Percentiles rank a stretch among this genome's conserved stretches.
Evolutionary conservation across 2,113 vertebrate species (phyloP).

Genomic region (Muscicapa adusta): DNA sequence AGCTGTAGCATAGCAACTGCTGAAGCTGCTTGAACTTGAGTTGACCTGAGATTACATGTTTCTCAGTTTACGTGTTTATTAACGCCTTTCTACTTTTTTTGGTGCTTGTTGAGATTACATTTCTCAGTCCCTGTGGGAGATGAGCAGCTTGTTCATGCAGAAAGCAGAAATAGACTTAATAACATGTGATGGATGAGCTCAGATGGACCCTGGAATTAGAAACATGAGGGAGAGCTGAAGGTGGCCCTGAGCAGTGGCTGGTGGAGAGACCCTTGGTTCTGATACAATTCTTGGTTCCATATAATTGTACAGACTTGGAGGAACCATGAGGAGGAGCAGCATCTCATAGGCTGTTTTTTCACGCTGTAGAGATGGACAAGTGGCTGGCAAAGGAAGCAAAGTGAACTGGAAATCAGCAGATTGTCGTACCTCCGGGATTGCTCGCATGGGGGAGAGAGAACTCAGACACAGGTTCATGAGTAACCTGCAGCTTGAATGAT

Average conservation of each 20-base stretch:
- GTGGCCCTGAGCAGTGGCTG: not conserved
- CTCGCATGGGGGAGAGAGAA: not conserved
- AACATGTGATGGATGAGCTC: not conserved
- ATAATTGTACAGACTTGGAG: not conserved
- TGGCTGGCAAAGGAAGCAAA: not conserved
- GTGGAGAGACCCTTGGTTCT: not conserved
- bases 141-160: constrained; percentile 35
- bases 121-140: constrained; percentile 36
- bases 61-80: constrained; percentile 32
- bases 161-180: constrained; percentile 56
- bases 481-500: not conserved
- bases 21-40: constrained; percentile 48
- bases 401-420: not conserved
- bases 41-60: constrained; percentile 50
- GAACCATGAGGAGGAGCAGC: not conserved
- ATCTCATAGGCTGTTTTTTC: not conserved
- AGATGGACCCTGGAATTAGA: not conserved
- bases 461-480: not conserved
- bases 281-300: no score
- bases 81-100: not conserved
- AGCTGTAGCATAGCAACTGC: constrained; percentile 66
- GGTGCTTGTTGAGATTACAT: constrained; percentile 33
- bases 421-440: not conserved
- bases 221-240: not conserved
- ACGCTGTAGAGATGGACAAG: not conserved